Conservation (phyloP, 1,140 invertebrate genomes). For the Scylla paramamosain region DNA sequence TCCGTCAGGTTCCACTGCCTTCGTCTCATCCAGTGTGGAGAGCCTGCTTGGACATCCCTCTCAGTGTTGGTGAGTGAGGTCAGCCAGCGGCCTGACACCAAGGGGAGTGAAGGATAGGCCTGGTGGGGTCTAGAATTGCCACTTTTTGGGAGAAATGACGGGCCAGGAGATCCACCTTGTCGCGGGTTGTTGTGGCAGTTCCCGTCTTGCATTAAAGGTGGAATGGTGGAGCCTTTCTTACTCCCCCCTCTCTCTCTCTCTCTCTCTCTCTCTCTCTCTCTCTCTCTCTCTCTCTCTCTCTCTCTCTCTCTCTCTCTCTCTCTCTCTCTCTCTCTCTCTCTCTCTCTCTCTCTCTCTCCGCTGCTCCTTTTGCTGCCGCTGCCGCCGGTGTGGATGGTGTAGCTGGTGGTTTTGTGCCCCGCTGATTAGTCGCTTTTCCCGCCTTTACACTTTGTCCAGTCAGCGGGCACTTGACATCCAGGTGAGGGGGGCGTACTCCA, state of each 20-base stretch:
- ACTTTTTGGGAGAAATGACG: neutral
- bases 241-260: constrained; percentile 26
- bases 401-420: too few species aligned
- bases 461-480: too few species aligned
- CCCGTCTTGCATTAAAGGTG: too few species aligned
- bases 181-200: neutral
- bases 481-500: too few species aligned
- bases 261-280: neutral
- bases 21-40: neutral
- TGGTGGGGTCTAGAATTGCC: neutral
- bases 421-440: too few species aligned
- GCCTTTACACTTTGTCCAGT: neutral
- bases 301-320: neutral
- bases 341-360: constrained; percentile 16
- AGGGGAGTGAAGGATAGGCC: neutral
- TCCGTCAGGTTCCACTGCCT: neutral
- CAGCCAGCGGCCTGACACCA: too few species aligned
- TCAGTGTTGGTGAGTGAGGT: neutral
- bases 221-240: too few species aligned
- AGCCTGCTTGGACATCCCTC: neutral
- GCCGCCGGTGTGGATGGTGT: too few species aligned
- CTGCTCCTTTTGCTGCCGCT: neutral
- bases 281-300: constrained; percentile 31
- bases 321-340: neutral
- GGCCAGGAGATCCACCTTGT: neutral